Base-by-base conservation (phyloP, 2,797 vertebrate genomes). In the Calcarius lapponicus region DNA sequence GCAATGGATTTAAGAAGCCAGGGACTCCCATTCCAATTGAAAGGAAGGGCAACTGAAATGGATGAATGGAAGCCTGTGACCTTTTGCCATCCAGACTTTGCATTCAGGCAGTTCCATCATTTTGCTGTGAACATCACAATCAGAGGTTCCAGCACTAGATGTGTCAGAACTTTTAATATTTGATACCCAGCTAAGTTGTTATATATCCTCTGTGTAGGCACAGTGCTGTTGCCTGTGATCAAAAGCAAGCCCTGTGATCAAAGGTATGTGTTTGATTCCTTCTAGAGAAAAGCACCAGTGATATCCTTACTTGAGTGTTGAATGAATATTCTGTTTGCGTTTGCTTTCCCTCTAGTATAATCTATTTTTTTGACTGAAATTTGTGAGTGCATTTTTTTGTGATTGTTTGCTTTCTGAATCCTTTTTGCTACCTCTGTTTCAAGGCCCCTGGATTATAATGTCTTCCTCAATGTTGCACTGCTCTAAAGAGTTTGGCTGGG, bases 231-330 rank as follows among this genome's bases (percentile, higher is more conserved):
- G 61, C 45, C 57, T 64, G 40, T 29, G 53, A 75, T 67, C 76
- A 95, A 81, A 94, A 83, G 83, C 34, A 58, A 90, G 53, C n/a
- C 40, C 56, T 53, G 36, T 28, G 74, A 83, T 88, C 76, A 90
- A 81, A 92, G 43, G 8, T 40, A 24, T 2, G 15, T 50, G 48
- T 69, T 88, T 69, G 62, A n/a, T 54, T 87, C 66, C 62, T 89
- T 73, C 82, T 40, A 43, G 67, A 82, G 67, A 48, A 89, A 70
- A 81, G 28, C 48, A 58, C 13, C 5, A 3, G 50, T 25, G 26
- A 87, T 31, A 79, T 9, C 54, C 62, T 84, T 61, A 69, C 57
- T 22, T 58, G 43, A 82, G 12, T 50, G 60, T 31, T 81, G 70
- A 80, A 62, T 48, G 40, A 80, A 83, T 42, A 42, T 47, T 76